Base-by-base conservation (phyloP, 2,888 invertebrate genomes). In the Iphiclides podalirius region DNA sequence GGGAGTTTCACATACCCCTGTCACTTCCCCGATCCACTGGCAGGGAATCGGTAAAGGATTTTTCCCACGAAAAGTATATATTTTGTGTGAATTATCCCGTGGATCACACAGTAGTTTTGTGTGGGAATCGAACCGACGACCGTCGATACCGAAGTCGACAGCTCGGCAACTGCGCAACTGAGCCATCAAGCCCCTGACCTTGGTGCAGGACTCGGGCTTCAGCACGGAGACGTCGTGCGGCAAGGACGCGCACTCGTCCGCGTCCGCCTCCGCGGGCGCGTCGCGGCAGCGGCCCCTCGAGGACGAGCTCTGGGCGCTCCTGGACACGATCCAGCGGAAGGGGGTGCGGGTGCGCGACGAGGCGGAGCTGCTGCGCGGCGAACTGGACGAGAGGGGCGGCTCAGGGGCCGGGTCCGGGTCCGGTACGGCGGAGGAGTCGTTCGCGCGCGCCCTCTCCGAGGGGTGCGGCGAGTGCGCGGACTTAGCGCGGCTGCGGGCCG, bases 211-310 rank as follows among this genome's bases (percentile, higher is more conserved):
- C 84, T 96, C 96, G 40, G 96, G 96, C 47, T 96, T 96, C 87
- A 96, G 96, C 78, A 96, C 96, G 53, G 96, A 96, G 83, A 95
- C 95, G 43, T 95, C 94, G 45, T 93, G 93, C 68, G 95, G 93
- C 67, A 94, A 94, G 77, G 94, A 94, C 74, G 93, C 94, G 57
- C 94, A 94, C 71, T 51, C 47, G n/a, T 93, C 93, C 72, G 81
- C 91, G 20, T 78, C 82, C 63, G 89, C 69, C 47, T 80, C 81
- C 41, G 73, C 93, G 38, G 91, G 93, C 31, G 92, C 94, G 52
- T 68, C 75, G 47, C 76, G 88, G 60, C 65, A 87, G 50, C 87
- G 86, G 16, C 92, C 93, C 12, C 93, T 82, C 53, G 88, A 95
- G 69, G 95, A 96, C 75, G 96, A 96, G 70, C 87, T 96, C 42